phyloP scores from a whole-genome alignment of 2,797 vertebrate species.

The Tinamus major region DNA sequence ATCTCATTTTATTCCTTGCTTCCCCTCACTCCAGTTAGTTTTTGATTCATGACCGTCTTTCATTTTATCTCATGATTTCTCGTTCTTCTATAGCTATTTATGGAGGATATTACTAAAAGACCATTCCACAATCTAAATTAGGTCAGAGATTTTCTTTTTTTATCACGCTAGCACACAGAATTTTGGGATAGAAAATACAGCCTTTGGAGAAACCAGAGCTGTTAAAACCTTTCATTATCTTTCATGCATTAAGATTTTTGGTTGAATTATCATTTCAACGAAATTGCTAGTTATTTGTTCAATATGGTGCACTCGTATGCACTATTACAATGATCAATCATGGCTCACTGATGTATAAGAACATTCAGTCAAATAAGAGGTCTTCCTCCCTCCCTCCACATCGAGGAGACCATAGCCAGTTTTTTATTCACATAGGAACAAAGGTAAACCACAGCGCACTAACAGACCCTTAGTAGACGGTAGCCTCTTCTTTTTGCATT shows the following conservation, averaged over 20 bases:
- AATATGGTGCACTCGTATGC: not conserved
- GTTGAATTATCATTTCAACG: not conserved
- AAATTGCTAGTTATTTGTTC: not conserved
- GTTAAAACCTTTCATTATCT: not conserved
- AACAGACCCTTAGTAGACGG: not conserved
- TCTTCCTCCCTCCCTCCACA: not conserved
- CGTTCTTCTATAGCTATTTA: not conserved
- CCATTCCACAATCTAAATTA: not conserved
- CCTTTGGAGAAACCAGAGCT: not conserved
- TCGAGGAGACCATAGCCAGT: rapidly evolving
- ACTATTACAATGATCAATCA: not conserved
- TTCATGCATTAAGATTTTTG: not conserved
- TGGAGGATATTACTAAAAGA: not conserved
- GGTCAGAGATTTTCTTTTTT: not conserved
- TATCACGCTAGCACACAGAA: not conserved
- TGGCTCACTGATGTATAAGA: not conserved
- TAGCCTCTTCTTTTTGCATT: not conserved
- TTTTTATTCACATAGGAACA: not conserved
- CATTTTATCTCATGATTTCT: not conserved
- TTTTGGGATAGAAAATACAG: not conserved
- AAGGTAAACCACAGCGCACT: not conserved
- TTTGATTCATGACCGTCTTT: not conserved
- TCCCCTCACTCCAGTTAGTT: not conserved
- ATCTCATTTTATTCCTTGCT: not conserved
- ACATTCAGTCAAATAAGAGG: not conserved